Evolutionary conservation across 2,797 vertebrate genomes (phyloP), one percentile per base, ranked within the genome.

Genomic region (Brachyalestes nurse): DNA sequence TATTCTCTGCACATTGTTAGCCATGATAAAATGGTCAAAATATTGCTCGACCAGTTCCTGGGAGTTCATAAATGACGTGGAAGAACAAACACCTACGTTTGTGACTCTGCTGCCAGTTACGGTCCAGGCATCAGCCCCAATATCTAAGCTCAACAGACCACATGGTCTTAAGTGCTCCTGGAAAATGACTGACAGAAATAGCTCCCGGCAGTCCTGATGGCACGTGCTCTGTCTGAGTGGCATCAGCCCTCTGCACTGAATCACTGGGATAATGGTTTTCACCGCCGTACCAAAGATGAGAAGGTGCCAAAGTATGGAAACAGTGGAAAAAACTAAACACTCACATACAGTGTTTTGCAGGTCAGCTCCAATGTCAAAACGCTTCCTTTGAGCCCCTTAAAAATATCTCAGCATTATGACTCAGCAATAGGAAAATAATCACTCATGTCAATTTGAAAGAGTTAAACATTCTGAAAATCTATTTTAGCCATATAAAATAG

Each of bases 71-170:
- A 66, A 42, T 66, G 17, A 42, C 1, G 10, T 34, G 14, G 10
- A 45, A n/a, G 6, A 21, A 69, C 66, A 14, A 34, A 47, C 12
- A 19, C n/a, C 66, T 13, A 0, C 45, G 25, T 9, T 19, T 71
- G 49, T 10, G 13, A 34, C 23, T 53, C 14, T 34, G 10, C 66
- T 47, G 0, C 17, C 4, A 71, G 23, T n/a, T 51, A 88, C 86
- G 78, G 76, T 71, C 84, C 86, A 77, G 77, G 85, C 81, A 86
- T 89, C 85, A 85, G 34, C 62, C 40, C 75, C 76, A 77, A 57
- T 47, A 25, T 45, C 42, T 60, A 57, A 51, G 45, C 28, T 77
- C 25, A 71, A 70, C 66, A 71, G 12, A 14, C 16, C 23, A 75
- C 67, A 60, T 40, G 55, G 21, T 76, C 58, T 58, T 45, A 81